phyloP scores from a whole-genome alignment of 2,888 invertebrate species.

The Frankliniella fusca region DNA sequence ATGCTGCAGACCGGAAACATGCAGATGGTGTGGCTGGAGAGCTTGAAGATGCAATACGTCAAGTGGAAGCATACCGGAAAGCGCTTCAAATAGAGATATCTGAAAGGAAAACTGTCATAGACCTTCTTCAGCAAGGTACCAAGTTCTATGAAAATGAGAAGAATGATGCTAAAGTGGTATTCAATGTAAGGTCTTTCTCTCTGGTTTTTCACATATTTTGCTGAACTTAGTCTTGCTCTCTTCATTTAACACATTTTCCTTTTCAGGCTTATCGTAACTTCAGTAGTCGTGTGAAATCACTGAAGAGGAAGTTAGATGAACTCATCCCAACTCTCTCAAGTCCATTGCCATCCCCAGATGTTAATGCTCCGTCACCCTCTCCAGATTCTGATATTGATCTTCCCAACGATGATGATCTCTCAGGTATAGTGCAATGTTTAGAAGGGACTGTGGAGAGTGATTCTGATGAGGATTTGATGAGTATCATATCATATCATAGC shows the following conservation, averaged over 20 bases:
- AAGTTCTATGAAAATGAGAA: constrained; percentile 85
- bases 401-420: constrained; percentile 53
- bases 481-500: constrained; percentile 1
- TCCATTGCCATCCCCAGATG: constrained; percentile 67
- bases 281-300: constrained; percentile 76
- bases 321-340: constrained; percentile 65
- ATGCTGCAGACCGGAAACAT: constrained; percentile 65
- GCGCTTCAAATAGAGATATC: constrained; percentile 78
- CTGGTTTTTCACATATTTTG: background rate
- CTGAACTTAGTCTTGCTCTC: background rate
- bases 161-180: constrained; percentile 92
- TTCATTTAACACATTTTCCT: constrained; percentile 14
- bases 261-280: constrained; percentile 90
- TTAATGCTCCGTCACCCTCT: constrained; percentile 68
- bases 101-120: constrained; percentile 71
- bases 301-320: constrained; percentile 83
- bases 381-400: constrained; percentile 78
- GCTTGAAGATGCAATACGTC: constrained; percentile 72
- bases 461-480: constrained; percentile 28
- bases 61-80: constrained; percentile 75
- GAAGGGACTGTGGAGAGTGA: constrained; percentile 33
- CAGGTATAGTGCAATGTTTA: constrained; percentile 29
- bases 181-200: constrained; percentile 67
- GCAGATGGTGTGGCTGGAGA: constrained; percentile 85
- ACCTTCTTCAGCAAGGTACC: constrained; percentile 73